Percentiles rank a stretch among this genome's conserved stretches.
These are phyloP conservation scores for Drosophila guanche DNA, from an alignment of 1,140 invertebrate species.

Conservation along the genomic window DNA sequence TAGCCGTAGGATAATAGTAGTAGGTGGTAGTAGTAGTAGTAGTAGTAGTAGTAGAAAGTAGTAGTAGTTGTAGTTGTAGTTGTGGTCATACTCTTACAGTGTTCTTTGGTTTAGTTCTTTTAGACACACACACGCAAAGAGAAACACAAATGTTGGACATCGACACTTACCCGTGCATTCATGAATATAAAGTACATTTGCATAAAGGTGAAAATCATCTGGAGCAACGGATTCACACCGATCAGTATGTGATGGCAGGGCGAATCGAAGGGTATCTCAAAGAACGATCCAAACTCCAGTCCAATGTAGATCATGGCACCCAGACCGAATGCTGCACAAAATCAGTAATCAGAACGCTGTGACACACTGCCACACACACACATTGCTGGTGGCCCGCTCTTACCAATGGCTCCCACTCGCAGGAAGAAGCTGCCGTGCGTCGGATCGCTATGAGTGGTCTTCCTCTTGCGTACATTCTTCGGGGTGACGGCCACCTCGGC, in stretches of 20 bases:
- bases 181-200: slow-evolving; percentile 99
- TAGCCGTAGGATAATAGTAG: slow-evolving; percentile 28
- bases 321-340: slow-evolving; percentile 93
- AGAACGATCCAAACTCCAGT: slow-evolving; percentile 96
- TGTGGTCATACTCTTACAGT: slow-evolving; percentile 66
- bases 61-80: slow-evolving; percentile 35
- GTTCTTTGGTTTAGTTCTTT: slow-evolving; percentile 41
- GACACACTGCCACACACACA: background rate
- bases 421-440: slow-evolving; percentile 98
- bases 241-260: slow-evolving; percentile 94
- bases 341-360: background rate
- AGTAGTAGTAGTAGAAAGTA: slow-evolving; percentile 43
- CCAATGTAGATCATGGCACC: slow-evolving; percentile 99
- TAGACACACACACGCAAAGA: slow-evolving; percentile 7
- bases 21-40: slow-evolving; percentile 39
- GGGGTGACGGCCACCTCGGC: slow-evolving; percentile 88
- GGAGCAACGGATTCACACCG: slow-evolving; percentile 95
- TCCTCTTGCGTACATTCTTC: slow-evolving; percentile 89
- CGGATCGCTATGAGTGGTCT: slow-evolving; percentile 96
- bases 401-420: slow-evolving; percentile 97
- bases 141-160: slow-evolving; percentile 12
- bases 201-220: slow-evolving; percentile 98
- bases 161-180: slow-evolving; percentile 94
- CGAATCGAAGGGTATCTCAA: slow-evolving; percentile 94
- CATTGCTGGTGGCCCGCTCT: slow-evolving; percentile 44